Evolutionary conservation across 2,113 vertebrate species (phyloP).

Genomic region (Pseudopodoces humilis): DNA sequence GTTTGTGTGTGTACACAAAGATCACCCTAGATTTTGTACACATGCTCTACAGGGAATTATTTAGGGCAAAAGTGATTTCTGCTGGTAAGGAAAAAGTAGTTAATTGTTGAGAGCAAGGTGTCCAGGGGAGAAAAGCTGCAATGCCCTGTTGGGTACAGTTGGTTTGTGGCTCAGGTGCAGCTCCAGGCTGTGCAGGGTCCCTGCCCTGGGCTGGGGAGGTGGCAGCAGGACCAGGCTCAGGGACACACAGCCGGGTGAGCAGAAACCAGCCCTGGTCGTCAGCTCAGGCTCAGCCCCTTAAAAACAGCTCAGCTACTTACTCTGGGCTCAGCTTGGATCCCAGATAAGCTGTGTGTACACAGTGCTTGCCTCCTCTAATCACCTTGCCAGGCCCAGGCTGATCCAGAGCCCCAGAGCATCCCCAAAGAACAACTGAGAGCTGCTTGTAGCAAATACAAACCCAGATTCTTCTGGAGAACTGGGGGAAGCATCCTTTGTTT

Average conservation of each 20-base stretch:
- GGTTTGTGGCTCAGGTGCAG: neutral
- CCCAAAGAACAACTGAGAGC: neutral
- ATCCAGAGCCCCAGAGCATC: neutral
- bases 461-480: neutral
- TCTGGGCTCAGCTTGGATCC: conserved; percentile 14
- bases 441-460: neutral
- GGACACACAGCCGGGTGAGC: neutral
- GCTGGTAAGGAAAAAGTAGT: neutral
- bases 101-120: neutral
- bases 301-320: conserved; percentile 49
- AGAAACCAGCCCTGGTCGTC: neutral
- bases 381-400: neutral
- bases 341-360: neutral
- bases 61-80: neutral
- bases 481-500: neutral
- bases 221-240: neutral
- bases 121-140: neutral
- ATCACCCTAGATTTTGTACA: neutral
- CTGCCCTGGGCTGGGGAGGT: neutral
- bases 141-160: no score
- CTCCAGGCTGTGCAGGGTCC: neutral
- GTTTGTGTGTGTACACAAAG: neutral
- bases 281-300: neutral
- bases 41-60: neutral
- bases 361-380: conserved; percentile 10